These are phyloP conservation scores for Habroteleia sp. DNA, from an alignment of 2,888 invertebrate genomes.

Conservation along the genomic window DNA sequence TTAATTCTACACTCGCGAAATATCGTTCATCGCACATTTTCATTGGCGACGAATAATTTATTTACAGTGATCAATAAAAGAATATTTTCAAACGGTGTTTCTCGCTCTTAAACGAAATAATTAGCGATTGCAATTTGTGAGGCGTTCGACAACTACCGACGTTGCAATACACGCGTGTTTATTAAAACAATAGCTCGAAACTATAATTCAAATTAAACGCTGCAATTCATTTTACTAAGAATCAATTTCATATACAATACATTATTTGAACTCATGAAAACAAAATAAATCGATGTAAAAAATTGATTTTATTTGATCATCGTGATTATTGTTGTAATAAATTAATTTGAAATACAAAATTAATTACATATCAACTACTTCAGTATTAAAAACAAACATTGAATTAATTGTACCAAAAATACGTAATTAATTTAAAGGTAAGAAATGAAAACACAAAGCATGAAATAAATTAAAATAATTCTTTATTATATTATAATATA, in stretches of 20 bases:
- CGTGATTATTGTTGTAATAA: too few species aligned
- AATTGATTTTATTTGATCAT: too few species aligned
- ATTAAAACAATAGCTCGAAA: slow-evolving; percentile 25
- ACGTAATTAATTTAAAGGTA: too few species aligned
- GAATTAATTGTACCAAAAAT: too few species aligned
- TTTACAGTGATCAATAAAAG: slow-evolving; percentile 9
- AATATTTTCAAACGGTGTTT: neutral
- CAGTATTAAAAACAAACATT: too few species aligned
- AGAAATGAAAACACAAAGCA: too few species aligned
- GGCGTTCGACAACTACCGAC: slow-evolving; percentile 6
- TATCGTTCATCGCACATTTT: too few species aligned
- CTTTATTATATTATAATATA: too few species aligned
- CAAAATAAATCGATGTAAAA: neutral
- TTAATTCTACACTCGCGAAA: too few species aligned
- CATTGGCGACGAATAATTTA: slow-evolving; percentile 1
- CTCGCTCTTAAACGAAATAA: slow-evolving; percentile 20
- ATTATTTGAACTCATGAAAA: slow-evolving; percentile 8
- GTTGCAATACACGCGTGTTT: slow-evolving; percentile 21
- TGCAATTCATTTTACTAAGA: slow-evolving; percentile 35
- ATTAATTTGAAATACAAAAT: too few species aligned
- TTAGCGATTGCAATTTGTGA: slow-evolving; percentile 15
- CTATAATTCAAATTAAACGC: slow-evolving; percentile 36
- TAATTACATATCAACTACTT: too few species aligned
- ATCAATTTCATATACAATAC: slow-evolving; percentile 11
- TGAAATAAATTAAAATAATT: too few species aligned